These are phyloP conservation scores for Hypomecis punctinalis DNA, from an alignment of 2,888 invertebrate genomes.

Conservation along the genomic window DNA sequence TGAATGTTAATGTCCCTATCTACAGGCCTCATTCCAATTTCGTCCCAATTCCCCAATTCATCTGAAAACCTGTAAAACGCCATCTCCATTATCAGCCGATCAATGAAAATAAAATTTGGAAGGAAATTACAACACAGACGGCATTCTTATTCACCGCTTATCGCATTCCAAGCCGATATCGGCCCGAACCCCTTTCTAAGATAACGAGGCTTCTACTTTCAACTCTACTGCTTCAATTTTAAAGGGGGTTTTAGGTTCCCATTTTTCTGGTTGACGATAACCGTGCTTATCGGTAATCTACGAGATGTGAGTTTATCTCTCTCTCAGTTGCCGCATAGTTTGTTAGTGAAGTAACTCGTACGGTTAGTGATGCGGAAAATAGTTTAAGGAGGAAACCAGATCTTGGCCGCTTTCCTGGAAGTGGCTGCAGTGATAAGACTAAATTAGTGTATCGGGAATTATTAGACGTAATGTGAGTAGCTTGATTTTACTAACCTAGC, in stretches of 20 bases:
- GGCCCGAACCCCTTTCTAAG: constrained; percentile 37
- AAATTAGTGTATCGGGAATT: neutral
- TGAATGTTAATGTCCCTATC: neutral
- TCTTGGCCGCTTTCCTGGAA: constrained; percentile 28
- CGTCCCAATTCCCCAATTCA: constrained; percentile 17
- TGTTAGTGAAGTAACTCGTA: constrained; percentile 14
- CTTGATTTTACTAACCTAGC: neutral
- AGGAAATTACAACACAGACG: constrained; percentile 44
- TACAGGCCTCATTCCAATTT: constrained; percentile 14
- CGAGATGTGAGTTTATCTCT: constrained; percentile 47
- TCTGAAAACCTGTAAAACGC: constrained; percentile 32
- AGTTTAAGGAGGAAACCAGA: constrained; percentile 23
- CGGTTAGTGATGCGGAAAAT: constrained; percentile 31
- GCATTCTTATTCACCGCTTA: constrained; percentile 44
- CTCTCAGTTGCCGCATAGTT: constrained; percentile 28
- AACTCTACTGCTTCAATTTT: constrained; percentile 34
- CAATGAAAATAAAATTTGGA: constrained; percentile 39
- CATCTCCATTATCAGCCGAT: constrained; percentile 28
- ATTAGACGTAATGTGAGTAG: constrained; percentile 9
- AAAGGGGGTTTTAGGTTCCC: constrained; percentile 30
- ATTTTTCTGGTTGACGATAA: constrained; percentile 35
- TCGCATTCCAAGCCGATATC: constrained; percentile 42
- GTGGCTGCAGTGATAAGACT: constrained; percentile 11
- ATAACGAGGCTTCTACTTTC: constrained; percentile 34
- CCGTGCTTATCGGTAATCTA: constrained; percentile 42